Percentiles rank a stretch among this genome's conserved stretches.
Conservation (phyloP, 2,797 vertebrate species). For the Neosilurus mollespiculum region DNA sequence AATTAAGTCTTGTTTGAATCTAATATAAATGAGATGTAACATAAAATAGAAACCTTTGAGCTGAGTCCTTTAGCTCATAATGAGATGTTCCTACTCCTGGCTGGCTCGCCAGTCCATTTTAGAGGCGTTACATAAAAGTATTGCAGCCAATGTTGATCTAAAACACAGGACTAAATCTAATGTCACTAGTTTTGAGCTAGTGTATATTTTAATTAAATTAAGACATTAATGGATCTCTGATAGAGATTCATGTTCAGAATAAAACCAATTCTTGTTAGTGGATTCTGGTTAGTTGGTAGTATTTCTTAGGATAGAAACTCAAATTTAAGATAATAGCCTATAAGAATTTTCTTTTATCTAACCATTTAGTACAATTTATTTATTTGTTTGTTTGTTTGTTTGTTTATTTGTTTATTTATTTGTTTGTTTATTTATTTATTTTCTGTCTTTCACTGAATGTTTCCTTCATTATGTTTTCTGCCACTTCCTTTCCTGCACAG, state of each 20-base stretch:
- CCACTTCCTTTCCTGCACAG: neutral
- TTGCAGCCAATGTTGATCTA: too few species aligned
- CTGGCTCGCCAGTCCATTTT: neutral
- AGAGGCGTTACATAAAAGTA: neutral
- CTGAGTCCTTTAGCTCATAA: neutral
- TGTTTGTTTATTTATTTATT: neutral
- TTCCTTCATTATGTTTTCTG: neutral
- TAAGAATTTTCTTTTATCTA: neutral
- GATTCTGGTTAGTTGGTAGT: neutral
- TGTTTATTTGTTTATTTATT: too few species aligned
- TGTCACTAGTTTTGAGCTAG: neutral
- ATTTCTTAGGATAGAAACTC: neutral
- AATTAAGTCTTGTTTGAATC: neutral
- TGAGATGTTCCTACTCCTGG: neutral
- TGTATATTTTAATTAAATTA: neutral
- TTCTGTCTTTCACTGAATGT: neutral
- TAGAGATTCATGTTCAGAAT: neutral
- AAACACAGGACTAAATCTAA: neutral
- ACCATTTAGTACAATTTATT: neutral
- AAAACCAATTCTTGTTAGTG: neutral
- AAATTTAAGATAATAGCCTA: neutral
- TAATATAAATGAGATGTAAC: neutral
- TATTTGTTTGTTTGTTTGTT: too few species aligned
- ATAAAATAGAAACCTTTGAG: too few species aligned
- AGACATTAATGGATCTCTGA: neutral